Percentiles rank a stretch among this genome's conserved stretches.
phyloP scores from a whole-genome alignment of 2,113 vertebrate genomes.

The Muscicapa adusta region DNA sequence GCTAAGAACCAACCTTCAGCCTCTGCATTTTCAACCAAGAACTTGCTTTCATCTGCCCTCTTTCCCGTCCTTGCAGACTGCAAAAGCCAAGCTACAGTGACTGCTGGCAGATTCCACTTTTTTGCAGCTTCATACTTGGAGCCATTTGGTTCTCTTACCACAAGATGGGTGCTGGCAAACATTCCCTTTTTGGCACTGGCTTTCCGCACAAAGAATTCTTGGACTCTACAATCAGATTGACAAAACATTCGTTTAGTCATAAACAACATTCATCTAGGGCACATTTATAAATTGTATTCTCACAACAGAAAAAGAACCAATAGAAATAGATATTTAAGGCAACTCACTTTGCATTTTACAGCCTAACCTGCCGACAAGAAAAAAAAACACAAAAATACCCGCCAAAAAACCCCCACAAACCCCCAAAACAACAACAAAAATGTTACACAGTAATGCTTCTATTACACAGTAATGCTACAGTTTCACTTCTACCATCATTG shows the following conservation, averaged over 20 bases:
- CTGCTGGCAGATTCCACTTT: slow-evolving; percentile 91
- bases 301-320: not conserved
- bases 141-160: slow-evolving; percentile 83
- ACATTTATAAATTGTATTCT: not conserved
- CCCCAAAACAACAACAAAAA: not conserved
- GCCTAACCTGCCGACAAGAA: not conserved
- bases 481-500: not conserved
- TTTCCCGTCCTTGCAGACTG: slow-evolving; percentile 82
- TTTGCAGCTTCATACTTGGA: slow-evolving; percentile 94
- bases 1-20: slow-evolving; percentile 75
- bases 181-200: slow-evolving; percentile 88
- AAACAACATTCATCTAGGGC: not conserved
- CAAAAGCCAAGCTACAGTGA: slow-evolving; percentile 87
- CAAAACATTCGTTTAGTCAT: not conserved
- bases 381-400: not conserved
- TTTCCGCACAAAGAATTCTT: slow-evolving; percentile 94
- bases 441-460: not conserved
- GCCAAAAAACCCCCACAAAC: accelerated
- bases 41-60: slow-evolving; percentile 80
- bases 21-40: slow-evolving; percentile 78
- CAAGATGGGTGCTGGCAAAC: slow-evolving; percentile 91
- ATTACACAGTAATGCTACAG: too few species aligned
- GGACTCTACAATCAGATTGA: slow-evolving; percentile 78
- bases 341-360: not conserved
- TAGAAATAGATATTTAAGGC: not conserved